Evolutionary conservation across 2,113 vertebrate species (phyloP).

Genomic region (Typhlomys cinereus): DNA sequence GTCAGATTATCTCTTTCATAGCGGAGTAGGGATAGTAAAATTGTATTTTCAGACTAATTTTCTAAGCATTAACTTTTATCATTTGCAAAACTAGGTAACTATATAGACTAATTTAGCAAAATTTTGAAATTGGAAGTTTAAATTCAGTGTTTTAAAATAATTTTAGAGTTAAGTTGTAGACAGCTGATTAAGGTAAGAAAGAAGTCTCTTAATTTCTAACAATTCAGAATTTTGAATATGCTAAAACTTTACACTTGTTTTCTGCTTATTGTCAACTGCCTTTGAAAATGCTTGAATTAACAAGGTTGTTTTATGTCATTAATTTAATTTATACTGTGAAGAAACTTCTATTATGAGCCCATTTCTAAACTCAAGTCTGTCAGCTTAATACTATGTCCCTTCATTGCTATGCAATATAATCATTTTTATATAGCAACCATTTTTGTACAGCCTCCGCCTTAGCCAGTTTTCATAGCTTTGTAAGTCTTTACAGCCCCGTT

Average conservation of each 20-base stretch:
- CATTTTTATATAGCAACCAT: no score
- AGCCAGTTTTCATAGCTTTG: no score
- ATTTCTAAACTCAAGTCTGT: no score
- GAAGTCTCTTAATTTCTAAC: neutral
- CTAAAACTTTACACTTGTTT: neutral
- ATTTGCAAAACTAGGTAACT: no score
- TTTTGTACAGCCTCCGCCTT: no score
- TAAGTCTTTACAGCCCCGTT: no score
- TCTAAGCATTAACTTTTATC: neutral
- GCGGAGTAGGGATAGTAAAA: neutral
- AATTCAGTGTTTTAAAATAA: conserved; percentile 29
- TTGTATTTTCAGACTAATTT: conserved; percentile 12
- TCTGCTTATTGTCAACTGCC: conserved; percentile 13
- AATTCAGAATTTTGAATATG: conserved; percentile 30
- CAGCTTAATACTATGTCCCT: no score
- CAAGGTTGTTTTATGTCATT: no score
- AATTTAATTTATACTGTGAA: no score
- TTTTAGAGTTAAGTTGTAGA: neutral
- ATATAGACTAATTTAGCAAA: conserved; percentile 50
- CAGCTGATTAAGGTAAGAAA: conserved; percentile 21
- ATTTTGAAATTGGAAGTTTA: conserved; percentile 19
- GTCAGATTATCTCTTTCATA: neutral
- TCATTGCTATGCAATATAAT: no score
- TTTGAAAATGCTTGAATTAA: conserved; percentile 36
- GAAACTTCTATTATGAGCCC: no score